Base-by-base conservation (phyloP, 1,140 invertebrate species). In the Brachionus angularis region DNA sequence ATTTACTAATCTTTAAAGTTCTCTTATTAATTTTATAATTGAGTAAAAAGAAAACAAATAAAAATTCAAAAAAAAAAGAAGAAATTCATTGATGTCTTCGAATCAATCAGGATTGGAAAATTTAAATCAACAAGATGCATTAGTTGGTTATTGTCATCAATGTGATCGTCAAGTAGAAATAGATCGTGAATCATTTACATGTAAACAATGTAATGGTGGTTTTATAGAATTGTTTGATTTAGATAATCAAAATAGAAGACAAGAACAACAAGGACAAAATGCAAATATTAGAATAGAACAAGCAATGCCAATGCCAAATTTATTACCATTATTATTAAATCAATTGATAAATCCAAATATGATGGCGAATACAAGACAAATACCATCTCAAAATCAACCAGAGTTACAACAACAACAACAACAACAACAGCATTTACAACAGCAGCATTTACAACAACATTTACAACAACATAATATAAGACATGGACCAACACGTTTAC, bases 141-240 rank as follows among this genome's bases (percentile, higher is more conserved):
- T 39, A 10, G 4, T 34, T 16, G 46, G 49, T 33, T 71, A 53
- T 42, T 71, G 67, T 49, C 49, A 71, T 52, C 67, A 71, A 34
- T 71, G 67, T 29, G 67, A 71, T 27, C 33, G 67, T 34, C 46
- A 53, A 71, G 67, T 71, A 16, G 33, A 39, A 21, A 52, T 71
- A 14, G 49, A 71, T 14, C 21, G 34, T 14, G 27, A 53, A 1
- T 27, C 14, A 21, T 71, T 31, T 2, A 21, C 29, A 5, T 71
- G 67, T 29, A 18, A 14, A 16, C 67, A 71, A 42, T 71, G 67
- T 36, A 23, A 55, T 31, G 47, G 67, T 8, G 67, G 49, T 34
- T 71, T 71, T 21, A 71, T 71, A n/a, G 67, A 71, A 23, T 29
- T 71, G 47, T 71, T 71, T 44, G 67, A 71, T 18, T 33, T 44